Evolutionary conservation across 1,140 invertebrate species (phyloP).

Genomic region (Triops longicaudatus): DNA sequence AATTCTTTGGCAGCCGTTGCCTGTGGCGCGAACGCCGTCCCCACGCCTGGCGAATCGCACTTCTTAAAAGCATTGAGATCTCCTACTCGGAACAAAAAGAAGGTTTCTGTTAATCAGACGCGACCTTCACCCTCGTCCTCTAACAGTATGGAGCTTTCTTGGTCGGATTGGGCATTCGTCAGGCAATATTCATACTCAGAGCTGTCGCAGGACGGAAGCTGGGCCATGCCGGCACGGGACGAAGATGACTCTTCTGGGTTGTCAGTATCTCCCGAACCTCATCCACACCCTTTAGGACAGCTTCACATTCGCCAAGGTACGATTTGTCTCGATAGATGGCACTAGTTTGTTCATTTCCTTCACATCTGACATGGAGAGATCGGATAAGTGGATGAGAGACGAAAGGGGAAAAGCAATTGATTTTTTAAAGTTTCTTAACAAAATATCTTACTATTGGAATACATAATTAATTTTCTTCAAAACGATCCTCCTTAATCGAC

Average conservation of each 20-base stretch:
- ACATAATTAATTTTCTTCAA: too few relatives aligned
- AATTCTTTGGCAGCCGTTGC: conserved; percentile 22
- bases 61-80: not conserved
- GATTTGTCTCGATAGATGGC: not conserved
- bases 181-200: not conserved
- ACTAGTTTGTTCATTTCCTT: not conserved
- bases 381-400: too few relatives aligned
- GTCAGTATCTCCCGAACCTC: not conserved
- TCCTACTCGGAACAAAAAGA: not conserved
- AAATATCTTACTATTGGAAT: too few relatives aligned
- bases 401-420: too few relatives aligned
- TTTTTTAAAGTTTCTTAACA: too few relatives aligned
- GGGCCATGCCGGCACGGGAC: not conserved
- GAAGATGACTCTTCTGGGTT: not conserved
- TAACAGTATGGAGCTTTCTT: not conserved
- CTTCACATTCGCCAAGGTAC: conserved; percentile 6
- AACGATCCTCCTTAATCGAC: too few relatives aligned
- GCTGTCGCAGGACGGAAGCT: conserved; percentile 1
- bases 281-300: not conserved
- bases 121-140: not conserved
- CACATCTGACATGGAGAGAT: not conserved
- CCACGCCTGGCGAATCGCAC: not conserved
- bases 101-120: not conserved
- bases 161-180: not conserved
- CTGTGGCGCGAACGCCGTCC: conserved; percentile 6